Conservation (phyloP, 2,888 invertebrate species). For the Rhodophaea formosa region DNA sequence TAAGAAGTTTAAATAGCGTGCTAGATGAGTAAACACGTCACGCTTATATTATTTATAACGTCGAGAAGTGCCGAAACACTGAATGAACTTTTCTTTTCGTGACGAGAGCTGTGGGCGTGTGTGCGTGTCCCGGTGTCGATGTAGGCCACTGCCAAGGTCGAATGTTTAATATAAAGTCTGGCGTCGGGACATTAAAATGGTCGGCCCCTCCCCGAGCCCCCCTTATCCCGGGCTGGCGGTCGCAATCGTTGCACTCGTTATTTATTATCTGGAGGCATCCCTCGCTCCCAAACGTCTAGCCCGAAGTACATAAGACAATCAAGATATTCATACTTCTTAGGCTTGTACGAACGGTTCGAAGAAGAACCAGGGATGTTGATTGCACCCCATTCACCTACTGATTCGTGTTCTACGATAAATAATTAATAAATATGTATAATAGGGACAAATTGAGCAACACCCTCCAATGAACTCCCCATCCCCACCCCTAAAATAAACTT, state of each 20-base stretch:
- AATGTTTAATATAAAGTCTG: constrained; percentile 82
- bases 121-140: constrained; percentile 78
- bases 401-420: background rate
- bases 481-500: no score
- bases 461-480: no score
- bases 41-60: constrained; percentile 71
- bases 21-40: constrained; percentile 63
- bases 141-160: constrained; percentile 81
- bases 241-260: constrained; percentile 81
- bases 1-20: constrained; percentile 53
- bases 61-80: constrained; percentile 66
- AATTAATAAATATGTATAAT: no score
- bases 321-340: background rate
- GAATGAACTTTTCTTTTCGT: constrained; percentile 78
- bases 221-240: constrained; percentile 67
- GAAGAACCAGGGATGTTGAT: no score
- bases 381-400: background rate
- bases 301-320: constrained; percentile 19
- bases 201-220: constrained; percentile 75
- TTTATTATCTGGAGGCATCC: constrained; percentile 76
- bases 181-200: constrained; percentile 80
- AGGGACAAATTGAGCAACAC: no score
- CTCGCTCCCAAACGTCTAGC: constrained; percentile 53
- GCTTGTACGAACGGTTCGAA: no score
- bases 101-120: constrained; percentile 69